Base-by-base conservation (phyloP, 1,140 invertebrate genomes). In the Cryptotermes secundus region DNA sequence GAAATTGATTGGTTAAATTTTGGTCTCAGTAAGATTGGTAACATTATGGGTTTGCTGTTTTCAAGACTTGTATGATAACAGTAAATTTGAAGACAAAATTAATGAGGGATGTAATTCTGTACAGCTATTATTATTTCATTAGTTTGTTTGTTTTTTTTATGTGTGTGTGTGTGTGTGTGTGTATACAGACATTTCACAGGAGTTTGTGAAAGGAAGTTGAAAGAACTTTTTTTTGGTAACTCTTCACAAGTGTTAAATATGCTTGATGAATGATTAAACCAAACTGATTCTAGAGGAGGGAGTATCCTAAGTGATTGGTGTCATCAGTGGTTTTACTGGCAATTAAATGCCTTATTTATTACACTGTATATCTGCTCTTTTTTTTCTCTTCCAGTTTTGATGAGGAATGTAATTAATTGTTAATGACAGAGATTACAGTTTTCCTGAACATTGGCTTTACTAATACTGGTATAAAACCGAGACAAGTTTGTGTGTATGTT, bases 301-400 rank as follows among this genome's bases (percentile, higher is more conserved):
- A 72, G 9, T 72, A 72, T 72, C 59, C 14, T n/a, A 72, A 72
- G 59, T 72, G 59, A 72, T 31, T 72, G 59, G 59, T 72, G 59
- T 72, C 59, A n/a, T 31, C 26, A 72, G 26, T 26, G 59, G 26
- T 72, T 72, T 72, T 72, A 72, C 59, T 72, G 59, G 59, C 59
- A 72, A 72, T 72, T 72, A 72, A 72, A 72, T 7, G n/a, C 59
- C 59, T 72, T 72, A 72, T 72, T 72, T 72, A 72, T 72, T 72
- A 72, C 59, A 72, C 31, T 31, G 59, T 72, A 72, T 72, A 72
- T 72, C 59, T 72, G 26, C 3, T 6, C 26, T 72, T 72, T 72
- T 26, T 14, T 72, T 72, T 12, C 31, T 3, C 59, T 72, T 12
- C n/a, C 9, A n/a, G 59, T n/a, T n/a, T n/a, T n/a, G n/a, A n/a